Conservation (phyloP, 1,140 invertebrate species). For the Polypedilum vanderplanki region DNA sequence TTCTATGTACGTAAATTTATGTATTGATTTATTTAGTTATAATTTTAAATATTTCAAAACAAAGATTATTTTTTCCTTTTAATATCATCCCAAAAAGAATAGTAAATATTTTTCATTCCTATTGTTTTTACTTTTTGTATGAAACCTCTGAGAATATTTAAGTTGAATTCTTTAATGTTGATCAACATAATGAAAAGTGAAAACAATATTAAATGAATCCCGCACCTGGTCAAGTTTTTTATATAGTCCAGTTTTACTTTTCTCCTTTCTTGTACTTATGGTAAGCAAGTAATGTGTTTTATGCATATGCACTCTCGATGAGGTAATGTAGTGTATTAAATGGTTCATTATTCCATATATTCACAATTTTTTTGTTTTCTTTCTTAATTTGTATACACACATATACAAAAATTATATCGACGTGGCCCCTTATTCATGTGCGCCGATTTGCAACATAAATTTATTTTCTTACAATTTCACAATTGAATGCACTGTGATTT, state of each 20-base stretch:
- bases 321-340: background rate
- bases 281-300: background rate
- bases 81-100: too few relatives aligned
- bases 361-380: background rate
- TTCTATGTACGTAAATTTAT: too few relatives aligned
- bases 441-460: slow-evolving; percentile 17
- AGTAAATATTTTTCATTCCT: too few relatives aligned
- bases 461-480: background rate
- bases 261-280: background rate
- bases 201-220: background rate
- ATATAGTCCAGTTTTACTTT: background rate
- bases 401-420: background rate
- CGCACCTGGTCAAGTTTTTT: background rate
- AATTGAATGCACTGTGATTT: slow-evolving; percentile 1
- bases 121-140: too few relatives aligned
- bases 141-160: too few relatives aligned
- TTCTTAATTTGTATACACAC: background rate
- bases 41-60: too few relatives aligned
- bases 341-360: background rate
- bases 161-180: too few relatives aligned
- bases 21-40: too few relatives aligned
- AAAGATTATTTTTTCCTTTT: too few relatives aligned
- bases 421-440: background rate
- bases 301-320: background rate
- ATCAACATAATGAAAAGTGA: too few relatives aligned